Evolutionary conservation across 1,140 invertebrate species (phyloP).

Genomic region (Chironomus striatipennis): DNA sequence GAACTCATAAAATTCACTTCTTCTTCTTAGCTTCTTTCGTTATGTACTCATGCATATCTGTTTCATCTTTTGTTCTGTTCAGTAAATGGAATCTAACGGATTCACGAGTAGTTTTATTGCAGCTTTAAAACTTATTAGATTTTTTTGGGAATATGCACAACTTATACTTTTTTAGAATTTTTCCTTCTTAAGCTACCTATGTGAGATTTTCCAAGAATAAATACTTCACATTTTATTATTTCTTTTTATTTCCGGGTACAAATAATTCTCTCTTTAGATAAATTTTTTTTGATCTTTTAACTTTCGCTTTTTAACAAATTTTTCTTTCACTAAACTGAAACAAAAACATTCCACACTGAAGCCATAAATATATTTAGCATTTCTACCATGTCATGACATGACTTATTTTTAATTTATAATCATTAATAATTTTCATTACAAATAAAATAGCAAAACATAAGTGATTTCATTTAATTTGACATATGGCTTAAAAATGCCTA

Average conservation of each 20-base stretch:
- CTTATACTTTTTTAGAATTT: neutral
- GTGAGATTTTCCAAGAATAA: neutral
- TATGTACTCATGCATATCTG: neutral
- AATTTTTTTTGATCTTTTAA: neutral
- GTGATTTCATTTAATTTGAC: too few species aligned
- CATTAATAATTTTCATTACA: too few species aligned
- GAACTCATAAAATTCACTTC: neutral
- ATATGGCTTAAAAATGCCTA: too few species aligned
- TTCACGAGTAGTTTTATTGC: neutral
- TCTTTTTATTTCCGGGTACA: neutral
- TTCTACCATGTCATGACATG: too few species aligned
- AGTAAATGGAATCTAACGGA: neutral
- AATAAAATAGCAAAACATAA: too few species aligned
- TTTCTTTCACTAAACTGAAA: neutral
- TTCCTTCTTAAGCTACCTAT: neutral
- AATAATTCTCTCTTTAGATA: too few species aligned
- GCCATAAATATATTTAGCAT: neutral
- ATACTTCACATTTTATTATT: neutral
- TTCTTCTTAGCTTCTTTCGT: neutral
- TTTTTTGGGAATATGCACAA: neutral
- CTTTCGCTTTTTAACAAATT: slow-evolving; percentile 5
- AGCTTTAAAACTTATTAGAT: neutral
- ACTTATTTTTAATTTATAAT: too few species aligned
- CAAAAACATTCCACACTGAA: neutral
- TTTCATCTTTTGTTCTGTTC: too few species aligned